phyloP scores from a whole-genome alignment of 2,888 invertebrate species.

The Eugnorisma glareosa region DNA sequence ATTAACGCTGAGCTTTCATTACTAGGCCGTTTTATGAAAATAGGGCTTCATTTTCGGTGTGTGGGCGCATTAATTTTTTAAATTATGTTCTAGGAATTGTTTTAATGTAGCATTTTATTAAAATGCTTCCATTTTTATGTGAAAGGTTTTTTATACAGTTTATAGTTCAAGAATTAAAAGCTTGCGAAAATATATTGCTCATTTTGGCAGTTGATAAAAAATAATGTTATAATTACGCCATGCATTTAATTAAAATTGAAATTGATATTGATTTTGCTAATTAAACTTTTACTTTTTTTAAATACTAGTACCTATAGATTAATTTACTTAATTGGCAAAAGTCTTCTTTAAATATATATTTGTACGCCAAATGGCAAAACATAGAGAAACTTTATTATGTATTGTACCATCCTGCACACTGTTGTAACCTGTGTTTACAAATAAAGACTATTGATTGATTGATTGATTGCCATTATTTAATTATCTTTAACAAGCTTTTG shows the following conservation, averaged over 20 bases:
- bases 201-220: constrained; percentile 47
- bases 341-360: too few relatives aligned
- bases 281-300: too few relatives aligned
- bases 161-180: constrained; percentile 39
- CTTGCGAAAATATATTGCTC: constrained; percentile 25
- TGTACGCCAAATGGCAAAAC: too few relatives aligned
- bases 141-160: constrained; percentile 36
- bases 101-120: constrained; percentile 64
- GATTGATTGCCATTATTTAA: background rate
- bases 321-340: too few relatives aligned
- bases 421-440: too few relatives aligned
- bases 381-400: too few relatives aligned
- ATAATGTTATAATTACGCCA: constrained; percentile 13
- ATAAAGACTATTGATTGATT: too few relatives aligned
- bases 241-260: too few relatives aligned
- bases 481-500: background rate
- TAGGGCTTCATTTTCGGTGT: constrained; percentile 71
- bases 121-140: constrained; percentile 49
- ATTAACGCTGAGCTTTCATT: constrained; percentile 74
- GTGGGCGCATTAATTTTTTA: constrained; percentile 66
- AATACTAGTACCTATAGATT: too few relatives aligned
- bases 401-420: too few relatives aligned
- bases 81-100: constrained; percentile 69
- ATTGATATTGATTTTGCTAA: too few relatives aligned
- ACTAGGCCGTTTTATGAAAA: constrained; percentile 72